Evolutionary conservation across 2,888 invertebrate species (phyloP).

Genomic region (Andrena praecox): DNA sequence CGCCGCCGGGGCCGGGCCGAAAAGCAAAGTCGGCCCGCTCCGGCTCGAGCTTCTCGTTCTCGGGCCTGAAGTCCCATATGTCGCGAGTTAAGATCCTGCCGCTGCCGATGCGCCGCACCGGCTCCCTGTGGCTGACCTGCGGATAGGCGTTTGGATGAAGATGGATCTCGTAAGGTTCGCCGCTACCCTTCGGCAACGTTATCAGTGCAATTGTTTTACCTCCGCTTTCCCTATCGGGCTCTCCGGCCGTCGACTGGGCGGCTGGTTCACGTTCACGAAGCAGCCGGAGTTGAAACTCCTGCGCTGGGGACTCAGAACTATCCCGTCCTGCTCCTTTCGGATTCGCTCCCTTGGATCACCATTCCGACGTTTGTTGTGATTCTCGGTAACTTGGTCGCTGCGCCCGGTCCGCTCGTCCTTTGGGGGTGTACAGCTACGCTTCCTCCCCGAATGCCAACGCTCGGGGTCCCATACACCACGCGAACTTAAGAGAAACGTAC

Average conservation of each 20-base stretch:
- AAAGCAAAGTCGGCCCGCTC: conserved; percentile 82
- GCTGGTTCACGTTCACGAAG: conserved; percentile 87
- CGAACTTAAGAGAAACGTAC: conserved; percentile 76
- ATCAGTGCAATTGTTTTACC: conserved; percentile 56
- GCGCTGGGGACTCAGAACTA: conserved; percentile 94
- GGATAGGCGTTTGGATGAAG: neutral
- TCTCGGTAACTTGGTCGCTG: conserved; percentile 83
- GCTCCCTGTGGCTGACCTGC: conserved; percentile 83
- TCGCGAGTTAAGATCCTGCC: conserved; percentile 92
- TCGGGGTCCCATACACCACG: conserved; percentile 86
- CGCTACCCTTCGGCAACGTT: neutral
- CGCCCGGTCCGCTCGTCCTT: conserved; percentile 87
- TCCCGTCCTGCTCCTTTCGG: conserved; percentile 93
- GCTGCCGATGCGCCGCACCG: conserved; percentile 91
- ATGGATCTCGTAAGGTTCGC: neutral
- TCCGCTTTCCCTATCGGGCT: conserved; percentile 84
- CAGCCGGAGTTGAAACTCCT: conserved; percentile 95
- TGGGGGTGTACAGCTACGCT: conserved; percentile 88
- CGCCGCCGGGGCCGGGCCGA: conserved; percentile 74
- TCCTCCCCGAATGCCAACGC: conserved; percentile 86
- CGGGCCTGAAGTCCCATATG: conserved; percentile 86
- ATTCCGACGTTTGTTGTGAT: conserved; percentile 85
- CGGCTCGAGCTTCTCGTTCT: conserved; percentile 81
- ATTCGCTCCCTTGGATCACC: conserved; percentile 91
- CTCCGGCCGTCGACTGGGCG: conserved; percentile 80